Evolutionary conservation across 2,888 invertebrate genomes (phyloP).

Genomic region (Anorthoa munda): DNA sequence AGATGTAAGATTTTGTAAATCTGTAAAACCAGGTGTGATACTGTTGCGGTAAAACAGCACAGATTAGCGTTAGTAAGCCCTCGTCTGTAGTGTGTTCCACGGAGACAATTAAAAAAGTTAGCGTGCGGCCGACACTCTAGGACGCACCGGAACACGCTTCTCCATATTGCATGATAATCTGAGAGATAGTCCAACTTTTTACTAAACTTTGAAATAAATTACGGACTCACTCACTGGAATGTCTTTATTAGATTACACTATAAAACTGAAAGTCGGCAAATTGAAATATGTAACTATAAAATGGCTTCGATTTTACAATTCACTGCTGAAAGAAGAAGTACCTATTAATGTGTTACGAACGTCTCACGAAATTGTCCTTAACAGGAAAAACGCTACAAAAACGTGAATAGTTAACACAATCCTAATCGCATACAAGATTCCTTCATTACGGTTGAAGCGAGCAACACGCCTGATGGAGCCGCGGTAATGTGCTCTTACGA

Average conservation of each 20-base stretch:
- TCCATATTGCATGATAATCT: conserved; percentile 72
- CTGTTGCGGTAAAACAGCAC: conserved; percentile 36
- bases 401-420: conserved; percentile 69
- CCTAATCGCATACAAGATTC: conserved; percentile 71
- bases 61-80: conserved; percentile 55
- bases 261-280: conserved; percentile 46
- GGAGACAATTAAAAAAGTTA: conserved; percentile 67
- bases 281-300: conserved; percentile 29
- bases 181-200: conserved; percentile 70
- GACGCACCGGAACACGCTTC: conserved; percentile 53
- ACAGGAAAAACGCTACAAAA: conserved; percentile 49
- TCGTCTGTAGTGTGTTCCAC: conserved; percentile 31
- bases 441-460: conserved; percentile 64
- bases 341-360: neutral
- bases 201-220: conserved; percentile 66
- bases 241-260: conserved; percentile 60
- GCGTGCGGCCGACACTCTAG: conserved; percentile 43
- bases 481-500: conserved; percentile 31
- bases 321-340: neutral
- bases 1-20: conserved; percentile 35
- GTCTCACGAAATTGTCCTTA: conserved; percentile 22
- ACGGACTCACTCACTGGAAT: conserved; percentile 53
- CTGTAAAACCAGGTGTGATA: conserved; percentile 7
- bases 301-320: conserved; percentile 17
- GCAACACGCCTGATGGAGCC: neutral